phyloP scores from a whole-genome alignment of 2,888 invertebrate species.

The Augiades crinisus region DNA sequence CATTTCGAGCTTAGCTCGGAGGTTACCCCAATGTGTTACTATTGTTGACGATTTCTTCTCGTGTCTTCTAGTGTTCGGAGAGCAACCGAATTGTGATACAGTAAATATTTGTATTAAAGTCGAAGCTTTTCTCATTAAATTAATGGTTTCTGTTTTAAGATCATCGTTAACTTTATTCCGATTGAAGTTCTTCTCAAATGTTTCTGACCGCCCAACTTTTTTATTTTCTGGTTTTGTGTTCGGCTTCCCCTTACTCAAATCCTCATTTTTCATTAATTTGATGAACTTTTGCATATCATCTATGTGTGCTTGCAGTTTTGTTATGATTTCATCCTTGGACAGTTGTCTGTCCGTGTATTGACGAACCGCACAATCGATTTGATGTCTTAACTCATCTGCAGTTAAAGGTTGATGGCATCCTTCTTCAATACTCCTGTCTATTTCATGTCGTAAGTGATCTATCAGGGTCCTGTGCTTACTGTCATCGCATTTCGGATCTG shows the following conservation, averaged over 20 bases:
- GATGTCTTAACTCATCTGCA: constrained; percentile 91
- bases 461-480: constrained; percentile 95
- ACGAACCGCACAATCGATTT: constrained; percentile 94
- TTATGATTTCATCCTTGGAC: constrained; percentile 97
- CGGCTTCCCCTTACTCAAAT: constrained; percentile 51
- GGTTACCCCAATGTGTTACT: constrained; percentile 97
- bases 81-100: constrained; percentile 95
- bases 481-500: constrained; percentile 91
- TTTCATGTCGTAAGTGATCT: constrained; percentile 91
- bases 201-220: constrained; percentile 51
- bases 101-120: constrained; percentile 96
- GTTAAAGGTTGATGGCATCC: constrained; percentile 86
- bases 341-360: constrained; percentile 96
- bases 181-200: constrained; percentile 63
- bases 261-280: constrained; percentile 94
- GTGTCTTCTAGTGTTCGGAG: constrained; percentile 86
- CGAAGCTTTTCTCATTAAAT: constrained; percentile 93
- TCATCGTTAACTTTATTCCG: constrained; percentile 67
- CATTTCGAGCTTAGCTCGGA: constrained; percentile 95
- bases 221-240: constrained; percentile 44
- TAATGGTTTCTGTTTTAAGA: constrained; percentile 82
- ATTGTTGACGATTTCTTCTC: constrained; percentile 91
- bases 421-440: constrained; percentile 93
- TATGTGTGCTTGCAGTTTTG: constrained; percentile 97
- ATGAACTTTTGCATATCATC: constrained; percentile 98